Base-by-base conservation (phyloP, 2,797 vertebrate species). In the Heterohyrax brucei region DNA sequence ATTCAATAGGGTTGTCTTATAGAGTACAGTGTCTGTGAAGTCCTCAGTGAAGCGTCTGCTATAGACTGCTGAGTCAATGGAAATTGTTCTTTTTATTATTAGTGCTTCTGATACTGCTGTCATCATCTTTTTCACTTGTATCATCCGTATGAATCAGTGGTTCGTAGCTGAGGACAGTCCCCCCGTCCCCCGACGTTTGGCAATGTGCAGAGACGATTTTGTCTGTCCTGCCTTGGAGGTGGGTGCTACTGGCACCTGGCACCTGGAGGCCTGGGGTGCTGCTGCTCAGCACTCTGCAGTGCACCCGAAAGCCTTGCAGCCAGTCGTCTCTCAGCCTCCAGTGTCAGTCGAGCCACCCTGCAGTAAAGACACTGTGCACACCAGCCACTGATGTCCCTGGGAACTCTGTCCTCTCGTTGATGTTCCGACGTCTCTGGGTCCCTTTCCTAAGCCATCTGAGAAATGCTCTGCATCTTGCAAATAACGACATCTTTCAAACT, bases 391-490 rank as follows among this genome's bases (percentile, higher is more conserved):
- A n/a, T 48, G 33, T 50, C 50, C 28, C 44, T 62, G 73, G 62
- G 59, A 95, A 83, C n/a, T 33, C 30, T 73, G n/a, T 30, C 30
- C 33, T 89, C 50, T 14, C 0, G 39, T 95, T 75, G 64, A 72
- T 39, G 30, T 53, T 79, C 22, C 84, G n/a, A 50, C 28, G 33
- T 87, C 56, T 33, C 66, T 19, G 3, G 72, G n/a, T 62, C 50
- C n/a, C 70, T 91, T 90, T 56, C 33, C 70, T 33, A 82, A 90
- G 78, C 62, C 44, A 30, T 86, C 28, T 76, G 84, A 87, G 87
- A 95, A 94, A 28, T 90, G 44, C 62, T 78, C 50, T 72, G 70
- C 88, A 9, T 84, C 82, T 86, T 70, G 46, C 53, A 89, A 85
- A 64, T 39, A 56, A 85, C 22, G 16, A 50, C 62, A 92, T 91